These are phyloP conservation scores for Eumeta japonica DNA, from an alignment of 1,140 invertebrate species.

Conservation along the genomic window DNA sequence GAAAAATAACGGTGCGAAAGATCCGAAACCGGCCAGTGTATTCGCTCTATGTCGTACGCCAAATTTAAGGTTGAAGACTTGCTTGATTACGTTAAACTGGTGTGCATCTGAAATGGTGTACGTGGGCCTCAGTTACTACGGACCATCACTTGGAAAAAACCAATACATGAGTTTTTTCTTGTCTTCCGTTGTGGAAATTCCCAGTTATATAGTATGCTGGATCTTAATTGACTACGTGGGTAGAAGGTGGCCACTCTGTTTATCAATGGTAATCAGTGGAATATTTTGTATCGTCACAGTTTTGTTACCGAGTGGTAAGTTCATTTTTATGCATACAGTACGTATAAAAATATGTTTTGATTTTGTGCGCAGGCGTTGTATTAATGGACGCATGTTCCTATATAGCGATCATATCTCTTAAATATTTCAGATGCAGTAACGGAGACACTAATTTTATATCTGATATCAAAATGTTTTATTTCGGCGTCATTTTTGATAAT, in stretches of 20 bases:
- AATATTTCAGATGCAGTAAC: conserved; percentile 68
- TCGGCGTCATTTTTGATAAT: conserved; percentile 89
- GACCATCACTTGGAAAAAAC: conserved; percentile 78
- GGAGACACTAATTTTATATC: conserved; percentile 73
- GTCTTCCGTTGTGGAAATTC: conserved; percentile 79
- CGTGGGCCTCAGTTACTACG: conserved; percentile 83
- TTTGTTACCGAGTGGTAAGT: conserved; percentile 68
- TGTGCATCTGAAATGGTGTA: conserved; percentile 79
- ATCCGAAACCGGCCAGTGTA: conserved; percentile 65
- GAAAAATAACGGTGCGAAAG: conserved; percentile 63
- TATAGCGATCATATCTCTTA: conserved; percentile 1
- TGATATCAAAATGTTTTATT: conserved; percentile 86
- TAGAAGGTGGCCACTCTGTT: conserved; percentile 76
- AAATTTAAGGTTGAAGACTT: conserved; percentile 78
- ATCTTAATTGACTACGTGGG: conserved; percentile 82
- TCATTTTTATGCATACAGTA: conserved; percentile 5
- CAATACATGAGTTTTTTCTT: conserved; percentile 85
- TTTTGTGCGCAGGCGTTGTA: conserved; percentile 3
- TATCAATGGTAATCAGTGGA: conserved; percentile 81
- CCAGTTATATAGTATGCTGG: conserved; percentile 82
- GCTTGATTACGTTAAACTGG: conserved; percentile 69
- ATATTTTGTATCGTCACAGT: conserved; percentile 80
- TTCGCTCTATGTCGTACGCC: conserved; percentile 76
- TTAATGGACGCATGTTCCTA: conserved; percentile 4
- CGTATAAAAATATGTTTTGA: conserved; percentile 2